Evolutionary conservation across 2,113 vertebrate genomes (phyloP).

Genomic region (Datnioides undecimradiatus): DNA sequence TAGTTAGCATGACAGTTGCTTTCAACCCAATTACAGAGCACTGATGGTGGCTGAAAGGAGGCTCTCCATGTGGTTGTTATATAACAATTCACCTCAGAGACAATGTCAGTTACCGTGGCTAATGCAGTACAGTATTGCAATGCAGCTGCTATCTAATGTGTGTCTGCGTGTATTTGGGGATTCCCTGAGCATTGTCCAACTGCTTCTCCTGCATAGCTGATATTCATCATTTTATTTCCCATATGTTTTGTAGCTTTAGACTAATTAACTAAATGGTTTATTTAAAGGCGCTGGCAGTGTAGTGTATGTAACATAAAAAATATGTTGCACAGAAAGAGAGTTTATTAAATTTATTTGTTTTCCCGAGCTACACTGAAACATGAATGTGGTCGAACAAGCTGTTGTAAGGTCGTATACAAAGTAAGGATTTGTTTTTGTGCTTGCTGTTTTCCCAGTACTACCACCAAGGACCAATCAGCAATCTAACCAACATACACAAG

Average conservation of each 20-base stretch:
- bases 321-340: not conserved
- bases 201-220: constrained; percentile 16
- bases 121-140: constrained; percentile 36
- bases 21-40: constrained; percentile 72
- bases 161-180: constrained; percentile 39
- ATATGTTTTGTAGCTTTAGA: not conserved
- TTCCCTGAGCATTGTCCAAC: constrained; percentile 41
- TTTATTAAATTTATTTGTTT: not conserved
- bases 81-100: constrained; percentile 66
- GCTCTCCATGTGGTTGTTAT: constrained; percentile 58
- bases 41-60: constrained; percentile 61
- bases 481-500: not conserved
- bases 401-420: not conserved
- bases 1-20: constrained; percentile 71
- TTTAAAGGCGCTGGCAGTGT: no score
- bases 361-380: not conserved
- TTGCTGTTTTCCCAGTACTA: not conserved
- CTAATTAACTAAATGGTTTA: not conserved
- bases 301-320: not conserved
- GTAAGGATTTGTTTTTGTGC: not conserved
- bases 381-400: not conserved
- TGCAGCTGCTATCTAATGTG: constrained; percentile 47
- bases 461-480: not conserved
- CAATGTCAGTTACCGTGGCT: constrained; percentile 36
- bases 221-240: not conserved